A percentile compares a stretch with the other conserved stretches of the same genome.
phyloP scores from a whole-genome alignment of 2,797 vertebrate genomes.

The Neopelma chrysocephalum region DNA sequence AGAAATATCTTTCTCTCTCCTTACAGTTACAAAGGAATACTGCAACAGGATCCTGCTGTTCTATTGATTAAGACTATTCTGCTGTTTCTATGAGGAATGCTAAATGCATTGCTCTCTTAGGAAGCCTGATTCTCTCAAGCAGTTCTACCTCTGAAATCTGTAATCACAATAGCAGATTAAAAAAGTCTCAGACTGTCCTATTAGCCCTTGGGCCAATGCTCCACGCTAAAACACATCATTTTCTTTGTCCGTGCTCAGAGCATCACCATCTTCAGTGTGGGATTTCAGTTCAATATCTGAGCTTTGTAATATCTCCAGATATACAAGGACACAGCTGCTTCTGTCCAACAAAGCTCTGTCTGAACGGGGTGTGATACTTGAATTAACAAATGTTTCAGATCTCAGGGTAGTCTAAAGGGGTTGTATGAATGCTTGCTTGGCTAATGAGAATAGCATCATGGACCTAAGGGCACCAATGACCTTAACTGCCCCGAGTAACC shows the following conservation, averaged over 20 bases:
- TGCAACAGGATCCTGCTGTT: not conserved
- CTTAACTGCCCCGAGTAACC: not conserved
- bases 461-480: not conserved
- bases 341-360: not conserved
- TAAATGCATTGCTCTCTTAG: not conserved
- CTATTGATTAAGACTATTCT: not conserved
- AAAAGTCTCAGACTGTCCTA: not conserved
- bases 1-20: not conserved
- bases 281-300: not conserved
- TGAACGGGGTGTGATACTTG: not conserved
- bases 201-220: not conserved
- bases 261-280: not conserved
- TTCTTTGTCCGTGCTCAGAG: not conserved
- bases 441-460: not conserved
- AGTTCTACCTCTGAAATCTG: not conserved
- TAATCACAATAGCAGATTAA: not conserved
- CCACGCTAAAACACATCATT: not conserved
- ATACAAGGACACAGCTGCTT: not conserved
- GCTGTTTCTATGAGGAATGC: not conserved
- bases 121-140: not conserved
- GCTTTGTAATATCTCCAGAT: not conserved
- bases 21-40: not conserved
- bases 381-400: not conserved
- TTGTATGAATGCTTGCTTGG: not conserved
- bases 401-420: not conserved